Conservation (phyloP, 2,888 invertebrate genomes). For the Rhingia rostrata region DNA sequence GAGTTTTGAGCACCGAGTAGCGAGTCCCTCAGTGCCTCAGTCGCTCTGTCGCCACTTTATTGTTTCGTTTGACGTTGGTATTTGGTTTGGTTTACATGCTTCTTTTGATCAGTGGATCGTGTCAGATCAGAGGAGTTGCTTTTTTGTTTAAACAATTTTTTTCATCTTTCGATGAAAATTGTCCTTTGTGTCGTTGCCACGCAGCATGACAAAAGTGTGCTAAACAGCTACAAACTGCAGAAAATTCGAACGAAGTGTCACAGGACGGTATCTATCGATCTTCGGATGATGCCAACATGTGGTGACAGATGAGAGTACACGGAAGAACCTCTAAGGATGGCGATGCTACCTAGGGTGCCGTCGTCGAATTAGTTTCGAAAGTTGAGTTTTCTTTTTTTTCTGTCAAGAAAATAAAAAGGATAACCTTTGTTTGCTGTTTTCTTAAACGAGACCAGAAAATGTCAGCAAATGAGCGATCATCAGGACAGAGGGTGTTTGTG, state of each 20-base stretch:
- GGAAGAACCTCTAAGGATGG: slow-evolving; percentile 54
- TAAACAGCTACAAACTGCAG: slow-evolving; percentile 38
- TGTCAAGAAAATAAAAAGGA: slow-evolving; percentile 33
- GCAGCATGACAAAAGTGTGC: slow-evolving; percentile 71
- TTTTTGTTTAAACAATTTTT: slow-evolving; percentile 14
- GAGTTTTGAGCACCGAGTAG: neutral
- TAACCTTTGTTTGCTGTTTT: slow-evolving; percentile 50
- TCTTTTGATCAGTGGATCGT: slow-evolving; percentile 70
- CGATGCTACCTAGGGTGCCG: slow-evolving; percentile 73
- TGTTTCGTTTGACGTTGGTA: slow-evolving; percentile 53
- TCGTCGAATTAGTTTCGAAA: slow-evolving; percentile 64
- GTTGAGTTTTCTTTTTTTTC: slow-evolving; percentile 27
- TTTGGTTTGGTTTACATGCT: slow-evolving; percentile 45
- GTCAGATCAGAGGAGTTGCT: slow-evolving; percentile 53
- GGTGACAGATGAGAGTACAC: slow-evolving; percentile 74
- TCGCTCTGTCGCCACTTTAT: slow-evolving; percentile 61
- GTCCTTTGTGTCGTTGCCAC: slow-evolving; percentile 44
- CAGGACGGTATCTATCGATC: slow-evolving; percentile 63
- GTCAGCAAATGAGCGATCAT: slow-evolving; percentile 74
- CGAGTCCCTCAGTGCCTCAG: slow-evolving; percentile 8
- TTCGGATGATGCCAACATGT: slow-evolving; percentile 72
- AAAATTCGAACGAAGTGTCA: slow-evolving; percentile 67
- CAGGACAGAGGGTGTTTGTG: slow-evolving; percentile 66
- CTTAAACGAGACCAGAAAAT: slow-evolving; percentile 67
- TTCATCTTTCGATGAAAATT: slow-evolving; percentile 33